phyloP scores from a whole-genome alignment of 35 echinoderm and acorn worm species.

The Apostichopus parvimensis region DNA sequence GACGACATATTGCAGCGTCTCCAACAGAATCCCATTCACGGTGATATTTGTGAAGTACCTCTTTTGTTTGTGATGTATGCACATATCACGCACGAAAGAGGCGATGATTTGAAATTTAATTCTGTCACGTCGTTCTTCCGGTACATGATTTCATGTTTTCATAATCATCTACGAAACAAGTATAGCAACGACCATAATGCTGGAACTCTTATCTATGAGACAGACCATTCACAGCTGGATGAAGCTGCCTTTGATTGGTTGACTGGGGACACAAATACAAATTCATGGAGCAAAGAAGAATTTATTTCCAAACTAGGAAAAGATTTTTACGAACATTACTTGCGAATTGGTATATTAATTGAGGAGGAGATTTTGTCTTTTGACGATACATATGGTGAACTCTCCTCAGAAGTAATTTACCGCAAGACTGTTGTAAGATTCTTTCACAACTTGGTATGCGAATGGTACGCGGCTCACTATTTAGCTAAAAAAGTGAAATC shows the following conservation, averaged over 20 bases:
- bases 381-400: background rate
- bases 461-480: slow-evolving; percentile 19
- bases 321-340: slow-evolving; percentile 23
- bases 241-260: background rate
- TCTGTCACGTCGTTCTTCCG: slow-evolving; percentile 5
- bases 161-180: slow-evolving; percentile 4
- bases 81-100: background rate
- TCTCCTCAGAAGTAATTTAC: background rate
- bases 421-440: background rate
- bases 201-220: background rate
- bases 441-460: slow-evolving; percentile 23
- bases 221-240: background rate
- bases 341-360: slow-evolving; percentile 16
- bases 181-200: background rate
- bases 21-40: background rate
- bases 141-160: background rate
- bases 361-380: slow-evolving; percentile 17
- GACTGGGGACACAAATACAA: background rate
- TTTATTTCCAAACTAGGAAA: background rate
- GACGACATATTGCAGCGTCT: background rate
- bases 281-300: background rate
- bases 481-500: background rate
- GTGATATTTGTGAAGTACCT: slow-evolving; percentile 16
- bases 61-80: slow-evolving; percentile 32
- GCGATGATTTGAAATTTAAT: background rate